phyloP scores from a whole-genome alignment of 2,113 vertebrate genomes.

The Urocitellus parryii region DNA sequence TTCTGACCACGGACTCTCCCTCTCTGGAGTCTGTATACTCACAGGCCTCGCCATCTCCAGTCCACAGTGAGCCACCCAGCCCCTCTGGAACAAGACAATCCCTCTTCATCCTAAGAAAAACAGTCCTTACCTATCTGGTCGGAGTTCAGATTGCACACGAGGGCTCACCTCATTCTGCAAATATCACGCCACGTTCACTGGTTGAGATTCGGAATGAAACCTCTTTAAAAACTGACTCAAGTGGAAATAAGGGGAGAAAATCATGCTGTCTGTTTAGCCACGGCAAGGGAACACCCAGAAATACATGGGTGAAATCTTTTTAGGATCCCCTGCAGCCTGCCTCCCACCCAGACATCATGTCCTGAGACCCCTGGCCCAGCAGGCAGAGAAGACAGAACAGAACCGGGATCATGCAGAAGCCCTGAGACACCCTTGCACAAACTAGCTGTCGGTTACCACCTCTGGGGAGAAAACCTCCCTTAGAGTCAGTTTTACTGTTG shows the following conservation, averaged over 20 bases:
- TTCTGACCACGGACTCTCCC: not conserved
- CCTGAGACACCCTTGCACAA: not conserved
- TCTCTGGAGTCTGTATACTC: not conserved
- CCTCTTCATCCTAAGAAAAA: not conserved
- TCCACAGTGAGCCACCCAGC: not conserved
- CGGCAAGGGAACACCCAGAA: not conserved
- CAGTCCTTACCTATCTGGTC: not conserved
- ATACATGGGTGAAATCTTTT: not conserved
- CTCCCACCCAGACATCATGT: not conserved
- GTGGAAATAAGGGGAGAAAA: not conserved
- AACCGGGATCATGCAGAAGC: not conserved
- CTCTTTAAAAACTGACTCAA: not conserved
- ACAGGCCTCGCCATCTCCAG: not conserved
- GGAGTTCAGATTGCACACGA: not conserved
- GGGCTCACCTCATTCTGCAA: slow-evolving; percentile 6
- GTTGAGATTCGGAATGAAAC: slow-evolving; percentile 29
- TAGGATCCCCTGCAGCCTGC: not conserved
- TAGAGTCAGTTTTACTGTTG: not conserved
- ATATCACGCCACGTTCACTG: not conserved
- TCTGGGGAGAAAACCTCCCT: not conserved
- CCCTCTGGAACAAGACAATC: not conserved
- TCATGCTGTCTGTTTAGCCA: not conserved
- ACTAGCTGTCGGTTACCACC: not conserved
- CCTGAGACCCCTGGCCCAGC: not conserved
- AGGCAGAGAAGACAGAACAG: not conserved